Conservation (phyloP, 2,113 vertebrate species). For the Eira barbara region DNA sequence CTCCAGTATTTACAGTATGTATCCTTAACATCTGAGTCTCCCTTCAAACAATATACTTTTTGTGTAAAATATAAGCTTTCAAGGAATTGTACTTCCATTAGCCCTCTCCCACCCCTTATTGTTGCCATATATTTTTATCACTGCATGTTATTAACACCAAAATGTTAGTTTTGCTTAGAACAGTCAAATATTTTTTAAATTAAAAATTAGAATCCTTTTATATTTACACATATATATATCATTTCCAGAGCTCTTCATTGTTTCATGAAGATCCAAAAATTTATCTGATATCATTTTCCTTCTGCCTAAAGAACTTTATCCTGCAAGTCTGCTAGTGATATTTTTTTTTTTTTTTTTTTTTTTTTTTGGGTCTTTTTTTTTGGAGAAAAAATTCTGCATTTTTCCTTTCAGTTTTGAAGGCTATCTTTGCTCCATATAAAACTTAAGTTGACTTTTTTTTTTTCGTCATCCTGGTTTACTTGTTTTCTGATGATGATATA, state of each 20-base stretch:
- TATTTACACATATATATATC: neutral
- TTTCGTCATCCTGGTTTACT: neutral
- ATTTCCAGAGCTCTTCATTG: neutral
- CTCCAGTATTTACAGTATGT: neutral
- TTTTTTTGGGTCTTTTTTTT: neutral
- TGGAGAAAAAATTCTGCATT: neutral
- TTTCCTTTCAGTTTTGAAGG: neutral
- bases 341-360: neutral
- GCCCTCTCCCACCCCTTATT: neutral
- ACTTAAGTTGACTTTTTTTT: neutral
- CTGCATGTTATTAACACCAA: neutral
- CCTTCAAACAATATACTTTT: neutral
- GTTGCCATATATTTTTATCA: neutral
- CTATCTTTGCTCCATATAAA: neutral
- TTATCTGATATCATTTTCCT: neutral
- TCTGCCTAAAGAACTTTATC: neutral
- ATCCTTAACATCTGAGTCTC: neutral
- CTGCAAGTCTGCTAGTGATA: neutral
- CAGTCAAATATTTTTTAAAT: neutral
- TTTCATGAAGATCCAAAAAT: neutral
- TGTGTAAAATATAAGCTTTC: neutral
- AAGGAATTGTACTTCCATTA: neutral
- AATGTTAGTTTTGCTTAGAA: neutral
- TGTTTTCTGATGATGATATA: neutral
- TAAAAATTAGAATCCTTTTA: neutral